These are phyloP conservation scores for Adelosebastes latens DNA, from an alignment of 2,797 vertebrate species.

Conservation along the genomic window DNA sequence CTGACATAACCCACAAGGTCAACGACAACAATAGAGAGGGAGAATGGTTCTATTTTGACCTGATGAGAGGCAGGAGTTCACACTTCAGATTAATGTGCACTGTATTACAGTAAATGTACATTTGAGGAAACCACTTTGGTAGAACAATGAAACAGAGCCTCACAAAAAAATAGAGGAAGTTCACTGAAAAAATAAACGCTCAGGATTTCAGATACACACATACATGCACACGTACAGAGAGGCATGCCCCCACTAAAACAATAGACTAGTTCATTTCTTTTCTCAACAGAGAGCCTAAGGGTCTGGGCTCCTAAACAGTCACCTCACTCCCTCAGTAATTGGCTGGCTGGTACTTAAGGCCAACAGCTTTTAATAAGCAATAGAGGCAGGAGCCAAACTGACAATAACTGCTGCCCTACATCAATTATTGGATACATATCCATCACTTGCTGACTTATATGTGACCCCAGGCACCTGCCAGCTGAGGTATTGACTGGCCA, in stretches of 20 bases:
- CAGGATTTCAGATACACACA: conserved; percentile 45
- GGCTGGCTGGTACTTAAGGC: conserved; percentile 86
- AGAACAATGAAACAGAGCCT: conserved; percentile 74
- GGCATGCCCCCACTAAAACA: conserved; percentile 53
- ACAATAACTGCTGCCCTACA: conserved; percentile 86
- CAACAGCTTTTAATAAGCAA: conserved; percentile 89
- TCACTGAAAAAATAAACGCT: conserved; percentile 62
- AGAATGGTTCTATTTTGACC: conserved; percentile 62
- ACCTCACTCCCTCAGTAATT: conserved; percentile 79
- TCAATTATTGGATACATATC: conserved; percentile 90
- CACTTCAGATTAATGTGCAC: conserved; percentile 67
- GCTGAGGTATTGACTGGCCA: conserved; percentile 84
- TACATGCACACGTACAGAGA: conserved; percentile 5
- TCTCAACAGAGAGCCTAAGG: conserved; percentile 59
- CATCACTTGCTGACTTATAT: conserved; percentile 86
- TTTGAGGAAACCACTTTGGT: conserved; percentile 76
- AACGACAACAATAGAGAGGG: conserved; percentile 71
- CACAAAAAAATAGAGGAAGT: conserved; percentile 66
- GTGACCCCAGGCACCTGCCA: conserved; percentile 87
- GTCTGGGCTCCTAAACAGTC: conserved; percentile 71
- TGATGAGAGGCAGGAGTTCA: conserved; percentile 62
- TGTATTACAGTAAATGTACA: conserved; percentile 67
- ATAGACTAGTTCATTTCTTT: conserved; percentile 59
- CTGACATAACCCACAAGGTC: conserved; percentile 71
- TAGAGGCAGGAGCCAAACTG: conserved; percentile 86